phyloP scores from a whole-genome alignment of 2,113 vertebrate species.

The Poeciliopsis turrubarensis region DNA sequence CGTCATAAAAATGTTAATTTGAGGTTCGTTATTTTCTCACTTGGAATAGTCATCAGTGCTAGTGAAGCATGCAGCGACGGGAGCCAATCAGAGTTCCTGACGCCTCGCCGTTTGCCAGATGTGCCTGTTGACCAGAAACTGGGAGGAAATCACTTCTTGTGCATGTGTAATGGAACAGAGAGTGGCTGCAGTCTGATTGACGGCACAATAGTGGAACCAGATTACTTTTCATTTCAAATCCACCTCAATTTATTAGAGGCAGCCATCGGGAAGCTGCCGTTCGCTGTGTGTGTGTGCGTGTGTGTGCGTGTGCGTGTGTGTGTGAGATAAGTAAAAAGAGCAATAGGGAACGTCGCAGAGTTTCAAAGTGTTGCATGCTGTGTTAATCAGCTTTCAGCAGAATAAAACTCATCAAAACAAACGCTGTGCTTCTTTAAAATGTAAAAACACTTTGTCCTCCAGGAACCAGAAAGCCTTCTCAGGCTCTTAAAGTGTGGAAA shows the following conservation, averaged over 20 bases:
- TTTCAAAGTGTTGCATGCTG: conserved; percentile 7
- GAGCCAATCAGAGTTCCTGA: not conserved
- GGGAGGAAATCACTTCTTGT: conserved; percentile 5
- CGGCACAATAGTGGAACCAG: conserved; percentile 32
- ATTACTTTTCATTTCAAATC: conserved; percentile 68
- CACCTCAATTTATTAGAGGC: conserved; percentile 69
- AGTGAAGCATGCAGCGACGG: not conserved
- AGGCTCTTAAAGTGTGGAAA: not conserved
- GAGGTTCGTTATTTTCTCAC: not conserved
- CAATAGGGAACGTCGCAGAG: conserved; percentile 32
- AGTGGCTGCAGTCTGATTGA: conserved; percentile 31
- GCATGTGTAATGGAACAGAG: not conserved
- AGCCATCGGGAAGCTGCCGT: conserved; percentile 37
- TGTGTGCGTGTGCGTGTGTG: too few relatives aligned
- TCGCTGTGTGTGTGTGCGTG: conserved; percentile 24
- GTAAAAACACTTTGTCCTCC: conserved; percentile 9
- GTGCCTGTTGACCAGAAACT: not conserved
- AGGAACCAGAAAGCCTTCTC: not conserved
- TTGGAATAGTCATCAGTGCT: not conserved
- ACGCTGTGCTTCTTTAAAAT: not conserved
- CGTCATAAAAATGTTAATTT: not conserved
- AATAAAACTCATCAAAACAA: conserved; percentile 20
- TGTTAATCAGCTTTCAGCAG: conserved; percentile 36
- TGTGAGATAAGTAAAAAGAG: conserved; percentile 32
- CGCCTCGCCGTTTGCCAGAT: not conserved